These are phyloP conservation scores for Hiodon tergisus DNA, from an alignment of 2,113 vertebrate genomes.

Conservation along the genomic window DNA sequence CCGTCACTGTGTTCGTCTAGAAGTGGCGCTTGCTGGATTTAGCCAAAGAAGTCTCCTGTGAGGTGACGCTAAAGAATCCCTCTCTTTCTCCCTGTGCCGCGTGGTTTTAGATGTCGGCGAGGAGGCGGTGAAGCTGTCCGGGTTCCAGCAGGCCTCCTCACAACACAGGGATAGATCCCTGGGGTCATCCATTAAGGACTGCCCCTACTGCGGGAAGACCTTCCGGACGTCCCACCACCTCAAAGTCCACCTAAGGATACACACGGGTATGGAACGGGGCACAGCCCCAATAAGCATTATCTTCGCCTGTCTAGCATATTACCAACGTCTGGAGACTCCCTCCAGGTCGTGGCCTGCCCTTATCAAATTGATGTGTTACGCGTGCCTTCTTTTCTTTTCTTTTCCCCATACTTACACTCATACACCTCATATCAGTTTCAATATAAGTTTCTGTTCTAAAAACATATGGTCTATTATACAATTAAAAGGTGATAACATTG, in stretches of 20 bases:
- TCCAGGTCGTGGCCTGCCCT: too few relatives aligned
- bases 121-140: conserved; percentile 77
- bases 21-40: conserved; percentile 79
- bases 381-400: too few relatives aligned
- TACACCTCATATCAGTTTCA: too few relatives aligned
- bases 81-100: conserved; percentile 14
- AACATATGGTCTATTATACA: too few relatives aligned
- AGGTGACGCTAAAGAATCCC: conserved; percentile 62
- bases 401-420: too few relatives aligned
- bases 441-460: too few relatives aligned
- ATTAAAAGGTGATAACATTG: too few relatives aligned
- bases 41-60: conserved; percentile 38
- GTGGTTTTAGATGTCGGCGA: conserved; percentile 87
- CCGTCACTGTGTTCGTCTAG: conserved; percentile 82
- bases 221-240: conserved; percentile 98
- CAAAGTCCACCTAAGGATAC: conserved; percentile 98
- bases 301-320: background rate
- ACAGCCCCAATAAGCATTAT: background rate
- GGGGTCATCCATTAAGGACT: conserved; percentile 90
- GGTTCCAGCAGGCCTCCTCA: conserved; percentile 74
- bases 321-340: too few relatives aligned
- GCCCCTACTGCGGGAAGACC: conserved; percentile 95
- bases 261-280: conserved; percentile 77
- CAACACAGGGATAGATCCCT: conserved; percentile 83
- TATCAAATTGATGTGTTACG: too few relatives aligned